Percentiles rank a stretch among this genome's conserved stretches.
These are phyloP conservation scores for Ptychodera flava DNA, from an alignment of 35 echinoderm and acorn worm species.

Conservation along the genomic window DNA sequence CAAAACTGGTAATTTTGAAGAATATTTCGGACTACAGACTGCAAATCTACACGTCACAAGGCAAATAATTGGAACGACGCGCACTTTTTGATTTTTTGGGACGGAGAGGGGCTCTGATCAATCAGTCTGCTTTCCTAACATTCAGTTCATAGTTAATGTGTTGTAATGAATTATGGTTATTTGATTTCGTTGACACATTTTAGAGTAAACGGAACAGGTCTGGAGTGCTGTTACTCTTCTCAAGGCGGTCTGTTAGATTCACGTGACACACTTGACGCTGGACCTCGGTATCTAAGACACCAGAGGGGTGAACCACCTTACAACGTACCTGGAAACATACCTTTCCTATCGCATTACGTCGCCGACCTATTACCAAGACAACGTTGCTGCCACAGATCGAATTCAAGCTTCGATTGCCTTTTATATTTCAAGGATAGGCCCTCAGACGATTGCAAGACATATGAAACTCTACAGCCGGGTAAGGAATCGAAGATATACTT, in stretches of 20 bases:
- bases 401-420: constrained; percentile 17
- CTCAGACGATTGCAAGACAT: constrained; percentile 56
- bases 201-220: no score
- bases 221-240: constrained; percentile 72
- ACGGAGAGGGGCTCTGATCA: no score
- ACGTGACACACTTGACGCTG: constrained; percentile 49
- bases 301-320: constrained; percentile 41
- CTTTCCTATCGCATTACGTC: constrained; percentile 74
- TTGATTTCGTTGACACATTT: no score
- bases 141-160: no score
- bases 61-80: no score
- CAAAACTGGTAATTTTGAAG: no score
- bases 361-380: constrained; percentile 68
- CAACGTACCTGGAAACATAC: constrained; percentile 35
- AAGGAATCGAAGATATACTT: no score
- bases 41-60: no score
- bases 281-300: constrained; percentile 42
- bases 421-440: constrained; percentile 44
- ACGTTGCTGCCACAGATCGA: constrained; percentile 59
- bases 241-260: constrained; percentile 46
- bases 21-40: no score
- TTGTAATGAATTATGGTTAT: no score
- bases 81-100: no score
- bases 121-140: no score
- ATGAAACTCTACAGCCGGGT: constrained; percentile 67